A percentile compares a stretch with the other conserved stretches of the same genome.
Conservation (phyloP, 2,888 invertebrate species). For the Metallyticus violacea region DNA sequence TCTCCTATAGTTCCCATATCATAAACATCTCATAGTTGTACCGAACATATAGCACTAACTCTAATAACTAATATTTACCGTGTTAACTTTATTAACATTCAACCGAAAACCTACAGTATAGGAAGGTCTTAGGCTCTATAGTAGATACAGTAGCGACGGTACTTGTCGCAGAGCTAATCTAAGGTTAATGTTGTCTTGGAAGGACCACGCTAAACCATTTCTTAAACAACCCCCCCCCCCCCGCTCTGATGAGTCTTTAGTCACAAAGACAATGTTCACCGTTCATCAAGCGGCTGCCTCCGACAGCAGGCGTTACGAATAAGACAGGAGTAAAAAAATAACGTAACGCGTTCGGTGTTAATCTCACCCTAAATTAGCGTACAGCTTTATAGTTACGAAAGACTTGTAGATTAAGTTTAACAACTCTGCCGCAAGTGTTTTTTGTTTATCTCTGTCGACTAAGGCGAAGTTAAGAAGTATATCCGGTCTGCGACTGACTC, state of each 20-base stretch:
- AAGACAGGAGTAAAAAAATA: too few relatives aligned
- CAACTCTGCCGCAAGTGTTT: background rate
- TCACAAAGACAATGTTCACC: background rate
- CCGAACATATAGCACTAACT: too few relatives aligned
- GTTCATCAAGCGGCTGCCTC: background rate
- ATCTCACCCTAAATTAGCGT: background rate
- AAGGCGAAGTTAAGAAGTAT: background rate
- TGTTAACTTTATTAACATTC: too few relatives aligned
- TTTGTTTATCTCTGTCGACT: background rate
- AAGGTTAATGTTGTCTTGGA: background rate
- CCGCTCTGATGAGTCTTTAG: conserved; percentile 1
- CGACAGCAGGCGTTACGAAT: background rate
- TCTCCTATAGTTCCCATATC: too few relatives aligned
- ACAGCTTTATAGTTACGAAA: background rate
- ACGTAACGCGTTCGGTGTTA: background rate
- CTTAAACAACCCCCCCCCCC: background rate
- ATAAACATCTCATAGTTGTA: too few relatives aligned
- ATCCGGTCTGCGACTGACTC: background rate
- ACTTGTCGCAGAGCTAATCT: background rate
- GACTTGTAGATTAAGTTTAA: background rate
- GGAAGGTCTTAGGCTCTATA: background rate
- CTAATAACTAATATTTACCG: too few relatives aligned
- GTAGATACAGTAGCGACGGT: background rate
- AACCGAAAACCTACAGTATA: too few relatives aligned
- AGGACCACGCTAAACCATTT: background rate